Evolutionary conservation across 2,888 invertebrate species (phyloP).

Genomic region (Hololepta plana): DNA sequence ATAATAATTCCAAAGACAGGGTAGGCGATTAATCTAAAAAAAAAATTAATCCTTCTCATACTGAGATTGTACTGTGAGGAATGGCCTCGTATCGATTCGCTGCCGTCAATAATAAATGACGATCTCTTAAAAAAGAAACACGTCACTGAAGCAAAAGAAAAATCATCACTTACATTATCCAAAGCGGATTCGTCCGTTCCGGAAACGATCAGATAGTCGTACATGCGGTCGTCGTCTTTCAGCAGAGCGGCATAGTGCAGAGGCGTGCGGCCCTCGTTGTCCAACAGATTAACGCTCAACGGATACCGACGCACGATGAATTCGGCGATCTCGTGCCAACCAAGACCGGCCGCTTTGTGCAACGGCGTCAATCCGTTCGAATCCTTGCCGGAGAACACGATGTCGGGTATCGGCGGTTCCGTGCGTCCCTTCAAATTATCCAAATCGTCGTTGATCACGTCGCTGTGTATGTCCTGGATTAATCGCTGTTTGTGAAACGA

Average conservation of each 20-base stretch:
- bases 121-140: too few relatives aligned
- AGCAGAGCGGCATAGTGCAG: slow-evolving; percentile 74
- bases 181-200: slow-evolving; percentile 71
- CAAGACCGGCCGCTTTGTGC: slow-evolving; percentile 78
- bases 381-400: slow-evolving; percentile 57
- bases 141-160: too few relatives aligned
- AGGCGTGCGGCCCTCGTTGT: slow-evolving; percentile 73
- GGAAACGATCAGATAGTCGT: slow-evolving; percentile 54
- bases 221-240: slow-evolving; percentile 62
- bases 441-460: slow-evolving; percentile 59
- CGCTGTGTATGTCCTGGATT: slow-evolving; percentile 62
- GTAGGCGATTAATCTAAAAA: too few relatives aligned
- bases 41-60: too few relatives aligned
- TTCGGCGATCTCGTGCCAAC: slow-evolving; percentile 54
- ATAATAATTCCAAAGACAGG: too few relatives aligned
- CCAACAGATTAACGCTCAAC: slow-evolving; percentile 46
- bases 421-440: slow-evolving; percentile 47
- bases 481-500: too few relatives aligned
- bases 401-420: slow-evolving; percentile 49
- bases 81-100: too few relatives aligned
- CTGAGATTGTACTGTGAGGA: too few relatives aligned
- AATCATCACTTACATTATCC: slow-evolving; percentile 69
- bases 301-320: slow-evolving; percentile 54
- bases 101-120: too few relatives aligned
- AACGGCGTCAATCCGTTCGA: slow-evolving; percentile 65